Evolutionary conservation across 1,140 invertebrate species (phyloP).

Genomic region (Pseudomyrmex sp.): DNA sequence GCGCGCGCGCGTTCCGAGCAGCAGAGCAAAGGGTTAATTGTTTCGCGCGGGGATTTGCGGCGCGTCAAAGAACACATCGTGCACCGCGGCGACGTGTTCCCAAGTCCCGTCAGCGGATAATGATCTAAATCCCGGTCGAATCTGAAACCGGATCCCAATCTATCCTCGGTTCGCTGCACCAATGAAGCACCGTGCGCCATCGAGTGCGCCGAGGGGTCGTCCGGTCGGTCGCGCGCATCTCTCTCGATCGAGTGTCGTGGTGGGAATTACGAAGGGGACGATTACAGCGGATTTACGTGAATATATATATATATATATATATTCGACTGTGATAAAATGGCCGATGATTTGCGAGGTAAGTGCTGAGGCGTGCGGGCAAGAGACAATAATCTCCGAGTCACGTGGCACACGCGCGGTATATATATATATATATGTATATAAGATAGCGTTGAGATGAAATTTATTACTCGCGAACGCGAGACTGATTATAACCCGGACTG

Average conservation of each 20-base stretch:
- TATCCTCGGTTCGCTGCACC: slow-evolving; percentile 38
- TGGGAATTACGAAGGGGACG: slow-evolving; percentile 66
- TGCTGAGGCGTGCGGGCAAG: slow-evolving; percentile 46
- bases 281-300: slow-evolving; percentile 75
- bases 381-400: slow-evolving; percentile 62
- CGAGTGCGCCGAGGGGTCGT: slow-evolving; percentile 9
- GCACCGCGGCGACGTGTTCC: slow-evolving; percentile 69
- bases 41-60: slow-evolving; percentile 71
- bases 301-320: slow-evolving; percentile 72
- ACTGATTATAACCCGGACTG: slow-evolving; percentile 69
- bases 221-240: background rate
- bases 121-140: slow-evolving; percentile 71
- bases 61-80: slow-evolving; percentile 69
- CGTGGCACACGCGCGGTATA: slow-evolving; percentile 64
- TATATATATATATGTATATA: background rate
- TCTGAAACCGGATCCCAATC: slow-evolving; percentile 69
- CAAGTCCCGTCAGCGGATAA: slow-evolving; percentile 69
- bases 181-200: slow-evolving; percentile 22
- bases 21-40: slow-evolving; percentile 66
- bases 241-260: slow-evolving; percentile 64
- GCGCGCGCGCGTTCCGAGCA: slow-evolving; percentile 18
- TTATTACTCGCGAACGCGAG: slow-evolving; percentile 72
- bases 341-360: slow-evolving; percentile 70
- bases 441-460: slow-evolving; percentile 69
- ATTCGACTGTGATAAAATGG: slow-evolving; percentile 69